Conservation (phyloP, 2,113 vertebrate genomes). For the Pluvialis apricaria region DNA sequence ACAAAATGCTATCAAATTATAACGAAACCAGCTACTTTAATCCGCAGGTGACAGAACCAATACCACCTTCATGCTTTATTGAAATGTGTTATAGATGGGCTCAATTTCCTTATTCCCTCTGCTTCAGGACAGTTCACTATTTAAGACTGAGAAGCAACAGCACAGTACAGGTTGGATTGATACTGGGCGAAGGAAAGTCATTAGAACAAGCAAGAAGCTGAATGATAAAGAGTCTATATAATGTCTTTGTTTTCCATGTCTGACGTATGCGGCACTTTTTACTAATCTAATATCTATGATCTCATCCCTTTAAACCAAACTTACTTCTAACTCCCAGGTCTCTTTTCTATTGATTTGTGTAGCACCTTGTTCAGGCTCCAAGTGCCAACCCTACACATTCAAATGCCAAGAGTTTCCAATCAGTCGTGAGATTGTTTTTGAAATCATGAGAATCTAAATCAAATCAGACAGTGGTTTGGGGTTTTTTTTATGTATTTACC, state of each 20-base stretch:
- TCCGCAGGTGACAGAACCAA: conserved; percentile 45
- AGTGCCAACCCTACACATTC: not conserved
- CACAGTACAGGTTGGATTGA: not conserved
- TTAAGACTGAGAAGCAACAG: not conserved
- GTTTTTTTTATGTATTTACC: not conserved
- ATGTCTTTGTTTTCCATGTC: not conserved
- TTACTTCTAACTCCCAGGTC: not conserved
- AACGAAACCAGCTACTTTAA: not conserved
- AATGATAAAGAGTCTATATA: not conserved
- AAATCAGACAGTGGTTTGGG: not conserved
- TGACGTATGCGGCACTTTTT: accelerated
- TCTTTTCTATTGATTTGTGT: not conserved
- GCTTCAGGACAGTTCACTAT: not conserved
- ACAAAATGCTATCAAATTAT: conserved; percentile 23
- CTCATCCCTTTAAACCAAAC: not conserved
- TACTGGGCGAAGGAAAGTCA: not conserved
- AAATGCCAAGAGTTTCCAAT: not conserved
- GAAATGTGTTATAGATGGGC: conserved; percentile 19
- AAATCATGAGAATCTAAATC: not conserved
- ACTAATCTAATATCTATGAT: not conserved
- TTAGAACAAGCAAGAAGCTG: not conserved
- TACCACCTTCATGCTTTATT: conserved; percentile 42
- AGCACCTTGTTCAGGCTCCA: not conserved
- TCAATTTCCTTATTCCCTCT: conserved; percentile 12
- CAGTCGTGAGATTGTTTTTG: not conserved